phyloP scores from a whole-genome alignment of 2,888 invertebrate species.

The Xestia rhomboidea region DNA sequence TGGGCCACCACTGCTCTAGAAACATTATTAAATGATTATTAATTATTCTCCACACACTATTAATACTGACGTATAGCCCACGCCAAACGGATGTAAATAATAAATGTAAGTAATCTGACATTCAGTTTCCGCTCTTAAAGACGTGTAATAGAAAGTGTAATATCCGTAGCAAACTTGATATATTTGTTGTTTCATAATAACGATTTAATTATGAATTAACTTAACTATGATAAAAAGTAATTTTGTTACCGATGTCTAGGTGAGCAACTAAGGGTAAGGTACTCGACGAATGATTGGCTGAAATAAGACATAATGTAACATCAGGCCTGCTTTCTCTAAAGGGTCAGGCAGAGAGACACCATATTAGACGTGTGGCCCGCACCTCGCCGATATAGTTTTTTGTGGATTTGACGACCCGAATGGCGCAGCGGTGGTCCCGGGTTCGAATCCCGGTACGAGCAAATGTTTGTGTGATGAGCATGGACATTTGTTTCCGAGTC shows the following conservation, averaged over 20 bases:
- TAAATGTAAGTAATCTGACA: slow-evolving; percentile 45
- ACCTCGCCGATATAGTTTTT: too few relatives aligned
- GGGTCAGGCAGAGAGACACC: too few relatives aligned
- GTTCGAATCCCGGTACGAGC: too few relatives aligned
- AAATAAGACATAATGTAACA: too few relatives aligned
- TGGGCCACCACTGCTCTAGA: neutral
- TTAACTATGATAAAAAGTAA: neutral
- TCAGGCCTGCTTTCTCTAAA: too few relatives aligned
- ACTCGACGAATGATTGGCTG: too few relatives aligned
- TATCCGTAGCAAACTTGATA: slow-evolving; percentile 22
- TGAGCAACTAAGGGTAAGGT: too few relatives aligned
- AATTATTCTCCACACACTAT: slow-evolving; percentile 28
- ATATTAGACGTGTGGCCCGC: too few relatives aligned
- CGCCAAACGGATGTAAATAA: slow-evolving; percentile 35
- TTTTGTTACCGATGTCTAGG: neutral
- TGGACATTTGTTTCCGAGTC: too few relatives aligned
- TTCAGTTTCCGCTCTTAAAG: slow-evolving; percentile 37
- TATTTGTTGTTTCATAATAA: slow-evolving; percentile 11
- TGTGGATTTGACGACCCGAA: too few relatives aligned
- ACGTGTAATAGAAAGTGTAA: slow-evolving; percentile 34
- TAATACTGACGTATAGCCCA: slow-evolving; percentile 10
- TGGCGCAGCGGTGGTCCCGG: too few relatives aligned
- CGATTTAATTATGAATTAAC: neutral
- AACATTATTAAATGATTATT: slow-evolving; percentile 19
- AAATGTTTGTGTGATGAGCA: too few relatives aligned